These are phyloP conservation scores for Plemyria rubiginata DNA, from an alignment of 2,888 invertebrate species.

Conservation along the genomic window DNA sequence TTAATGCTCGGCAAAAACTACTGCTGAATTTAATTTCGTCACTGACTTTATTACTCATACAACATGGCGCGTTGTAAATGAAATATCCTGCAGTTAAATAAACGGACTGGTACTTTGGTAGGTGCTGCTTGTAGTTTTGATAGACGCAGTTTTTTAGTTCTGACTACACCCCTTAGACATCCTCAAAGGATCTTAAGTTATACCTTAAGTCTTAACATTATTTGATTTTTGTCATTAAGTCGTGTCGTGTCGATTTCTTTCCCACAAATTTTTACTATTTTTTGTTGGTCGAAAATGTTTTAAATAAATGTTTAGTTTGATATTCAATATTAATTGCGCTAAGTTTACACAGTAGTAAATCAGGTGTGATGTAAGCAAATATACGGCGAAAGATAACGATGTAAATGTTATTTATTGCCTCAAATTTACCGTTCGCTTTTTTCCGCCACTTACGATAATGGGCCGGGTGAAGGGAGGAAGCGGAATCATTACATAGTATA, in stretches of 20 bases:
- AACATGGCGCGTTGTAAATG: not conserved
- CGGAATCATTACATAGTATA: too few relatives aligned
- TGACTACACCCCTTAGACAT: too few relatives aligned
- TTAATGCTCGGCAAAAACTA: slow-evolving; percentile 14
- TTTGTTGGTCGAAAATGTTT: too few relatives aligned
- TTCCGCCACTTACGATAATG: slow-evolving; percentile 50
- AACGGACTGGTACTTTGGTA: not conserved
- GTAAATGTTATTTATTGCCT: slow-evolving; percentile 66
- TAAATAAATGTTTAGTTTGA: too few relatives aligned
- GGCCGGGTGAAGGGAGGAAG: slow-evolving; percentile 23
- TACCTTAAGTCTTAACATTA: too few relatives aligned
- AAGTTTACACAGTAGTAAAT: slow-evolving; percentile 48
- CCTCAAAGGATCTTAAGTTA: too few relatives aligned
- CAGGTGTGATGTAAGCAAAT: slow-evolving; percentile 52
- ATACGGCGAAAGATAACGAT: slow-evolving; percentile 55
- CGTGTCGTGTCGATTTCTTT: too few relatives aligned
- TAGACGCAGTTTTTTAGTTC: too few relatives aligned
- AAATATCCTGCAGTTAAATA: not conserved
- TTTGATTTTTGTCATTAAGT: too few relatives aligned
- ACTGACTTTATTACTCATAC: not conserved
- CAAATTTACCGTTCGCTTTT: slow-evolving; percentile 64
- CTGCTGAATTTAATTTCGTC: slow-evolving; percentile 4
- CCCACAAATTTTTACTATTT: too few relatives aligned
- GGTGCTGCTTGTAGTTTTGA: too few relatives aligned
- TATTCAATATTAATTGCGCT: slow-evolving; percentile 41